These are phyloP conservation scores for Exocentrus adspersus DNA, from an alignment of 2,888 invertebrate genomes.

Conservation along the genomic window DNA sequence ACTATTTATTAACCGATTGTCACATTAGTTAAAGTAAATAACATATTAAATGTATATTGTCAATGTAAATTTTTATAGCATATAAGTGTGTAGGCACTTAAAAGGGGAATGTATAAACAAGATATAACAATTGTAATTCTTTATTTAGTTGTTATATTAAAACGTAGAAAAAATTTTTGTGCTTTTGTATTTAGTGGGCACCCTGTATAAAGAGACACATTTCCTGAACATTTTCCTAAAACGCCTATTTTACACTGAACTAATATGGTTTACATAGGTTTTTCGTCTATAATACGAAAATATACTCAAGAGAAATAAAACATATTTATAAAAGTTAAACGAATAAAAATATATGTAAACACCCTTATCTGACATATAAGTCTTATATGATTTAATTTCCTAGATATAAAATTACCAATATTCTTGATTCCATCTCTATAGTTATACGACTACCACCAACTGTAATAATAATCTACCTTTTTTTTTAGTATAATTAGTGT, in stretches of 20 bases:
- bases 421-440: slow-evolving; percentile 25
- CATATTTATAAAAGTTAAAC: slow-evolving; percentile 5
- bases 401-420: slow-evolving; percentile 31
- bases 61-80: slow-evolving; percentile 45
- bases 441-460: slow-evolving; percentile 20
- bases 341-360: slow-evolving; percentile 28
- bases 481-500: no score
- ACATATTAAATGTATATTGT: slow-evolving; percentile 50
- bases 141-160: slow-evolving; percentile 28
- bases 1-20: slow-evolving; percentile 55
- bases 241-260: slow-evolving; percentile 42
- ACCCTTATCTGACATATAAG: slow-evolving; percentile 29
- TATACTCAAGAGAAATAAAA: not conserved
- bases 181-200: slow-evolving; percentile 22
- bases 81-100: slow-evolving; percentile 55
- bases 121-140: slow-evolving; percentile 36
- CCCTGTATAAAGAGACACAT: slow-evolving; percentile 23
- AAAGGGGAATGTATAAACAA: slow-evolving; percentile 52
- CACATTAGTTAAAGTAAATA: slow-evolving; percentile 49
- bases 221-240: slow-evolving; percentile 24
- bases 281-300: slow-evolving; percentile 14
- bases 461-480: no score
- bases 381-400: slow-evolving; percentile 26
- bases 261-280: slow-evolving; percentile 32
- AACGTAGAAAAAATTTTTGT: slow-evolving; percentile 30